A percentile compares a stretch with the other conserved stretches of the same genome.
Evolutionary conservation across 2,113 vertebrate genomes (phyloP).

Genomic region (Oplegnathus fasciatus): DNA sequence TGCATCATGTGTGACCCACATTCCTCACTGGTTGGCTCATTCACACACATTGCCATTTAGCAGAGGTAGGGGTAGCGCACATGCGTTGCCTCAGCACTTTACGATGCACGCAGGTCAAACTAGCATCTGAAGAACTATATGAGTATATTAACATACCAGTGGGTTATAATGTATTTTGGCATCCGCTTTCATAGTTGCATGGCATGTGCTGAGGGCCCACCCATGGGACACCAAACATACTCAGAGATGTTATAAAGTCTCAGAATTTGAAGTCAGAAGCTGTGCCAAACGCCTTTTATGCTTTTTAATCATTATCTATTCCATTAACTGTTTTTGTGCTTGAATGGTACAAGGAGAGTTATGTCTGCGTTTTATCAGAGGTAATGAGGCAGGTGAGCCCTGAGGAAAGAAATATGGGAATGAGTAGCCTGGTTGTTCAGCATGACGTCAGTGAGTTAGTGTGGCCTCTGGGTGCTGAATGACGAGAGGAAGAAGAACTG

Average conservation of each 20-base stretch:
- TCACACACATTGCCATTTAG: slow-evolving; percentile 62
- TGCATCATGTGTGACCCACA: slow-evolving; percentile 62
- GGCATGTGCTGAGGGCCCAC: slow-evolving; percentile 7
- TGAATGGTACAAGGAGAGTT: not conserved
- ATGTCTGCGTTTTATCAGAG: slow-evolving; percentile 28
- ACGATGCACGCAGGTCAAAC: slow-evolving; percentile 53
- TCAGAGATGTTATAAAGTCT: not conserved
- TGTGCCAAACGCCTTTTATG: not conserved
- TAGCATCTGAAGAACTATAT: slow-evolving; percentile 9
- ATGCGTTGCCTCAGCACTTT: slow-evolving; percentile 50
- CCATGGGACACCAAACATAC: slow-evolving; percentile 3
- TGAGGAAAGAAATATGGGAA: slow-evolving; percentile 22
- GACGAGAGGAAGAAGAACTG: slow-evolving; percentile 15
- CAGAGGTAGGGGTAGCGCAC: slow-evolving; percentile 30
- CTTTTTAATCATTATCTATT: not conserved
- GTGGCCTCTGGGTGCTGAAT: slow-evolving; percentile 27
- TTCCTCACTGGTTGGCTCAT: slow-evolving; percentile 65
- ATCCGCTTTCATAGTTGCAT: slow-evolving; percentile 13
- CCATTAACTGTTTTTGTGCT: slow-evolving; percentile 1
- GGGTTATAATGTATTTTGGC: slow-evolving; percentile 28
- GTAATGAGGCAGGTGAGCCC: slow-evolving; percentile 28
- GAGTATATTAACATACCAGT: slow-evolving; percentile 44
- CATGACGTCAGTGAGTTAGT: slow-evolving; percentile 17
- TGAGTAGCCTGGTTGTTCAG: slow-evolving; percentile 33
- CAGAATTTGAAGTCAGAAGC: not conserved